Base-by-base conservation (phyloP, 2,113 vertebrate species). In the Urocolius indicus region DNA sequence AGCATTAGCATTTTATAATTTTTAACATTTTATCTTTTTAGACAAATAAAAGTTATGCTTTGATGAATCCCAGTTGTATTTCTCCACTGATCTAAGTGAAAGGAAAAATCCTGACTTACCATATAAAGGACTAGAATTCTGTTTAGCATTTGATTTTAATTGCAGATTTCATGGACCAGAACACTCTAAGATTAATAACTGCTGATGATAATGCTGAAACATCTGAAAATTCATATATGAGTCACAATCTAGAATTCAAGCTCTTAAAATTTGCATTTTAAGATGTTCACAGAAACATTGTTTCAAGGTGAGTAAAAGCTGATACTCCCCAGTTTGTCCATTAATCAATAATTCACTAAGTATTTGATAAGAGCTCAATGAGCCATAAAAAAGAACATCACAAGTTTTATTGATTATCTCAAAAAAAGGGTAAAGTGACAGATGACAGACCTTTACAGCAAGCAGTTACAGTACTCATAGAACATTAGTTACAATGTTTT, bases 81-180 rank as follows among this genome's bases (percentile, higher is more conserved):
- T 90, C 66, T 76, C 55, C 74, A 34, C 46, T 65, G 52, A 82
- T 86, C 26, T 78, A 93, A 71, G 12, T 34, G 27, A 34, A 97
- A 92, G 69, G 43, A 83, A 83, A 73, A 90, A 89, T 67, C 59
- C 58, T 58, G 59, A 68, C 9, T 97, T 97, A 71, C 45, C 46
- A 89, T 86, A 85, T 86, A 94, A 97, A 95, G 38, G 34, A 74
- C 43, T 86, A 83, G 51, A 81, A 86, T 43, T 89, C 46, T 88
- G 23, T 76, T 90, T 90, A 96, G 7, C 66, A 87, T 92, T 92
- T 36, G 9, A 92, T 95, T 97, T 74, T 92, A 95, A 95, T 91
- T 95, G 57, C 52, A 95, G 66, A 93, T 93, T 95, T 89, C 68
- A 84, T 86, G n/a, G 36, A 61, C 27, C 13, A 82, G 18, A 86